Percentiles rank a stretch among this genome's conserved stretches.
Evolutionary conservation across 2,113 vertebrate genomes (phyloP).

Genomic region (Cebus imitator): DNA sequence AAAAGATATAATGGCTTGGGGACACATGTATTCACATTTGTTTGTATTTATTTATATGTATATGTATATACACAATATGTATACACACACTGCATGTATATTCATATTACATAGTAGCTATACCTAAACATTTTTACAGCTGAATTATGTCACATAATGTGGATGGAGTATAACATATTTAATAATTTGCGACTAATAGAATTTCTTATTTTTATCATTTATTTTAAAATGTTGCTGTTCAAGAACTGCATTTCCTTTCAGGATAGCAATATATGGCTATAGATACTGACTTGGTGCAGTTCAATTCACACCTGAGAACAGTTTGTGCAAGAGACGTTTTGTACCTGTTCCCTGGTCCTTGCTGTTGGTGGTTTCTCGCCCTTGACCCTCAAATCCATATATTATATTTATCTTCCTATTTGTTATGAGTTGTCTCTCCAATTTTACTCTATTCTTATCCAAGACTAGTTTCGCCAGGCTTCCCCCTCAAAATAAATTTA

Average conservation of each 20-base stretch:
- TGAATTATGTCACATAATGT: not conserved
- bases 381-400: not conserved
- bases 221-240: not conserved
- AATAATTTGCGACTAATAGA: not conserved
- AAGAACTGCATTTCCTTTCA: not conserved
- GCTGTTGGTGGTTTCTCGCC: not conserved
- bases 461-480: not conserved
- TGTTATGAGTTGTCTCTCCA: not conserved
- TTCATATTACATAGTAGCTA: not conserved
- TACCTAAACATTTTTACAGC: not conserved
- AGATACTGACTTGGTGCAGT: not conserved
- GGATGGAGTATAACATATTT: not conserved
- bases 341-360: not conserved
- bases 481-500: not conserved
- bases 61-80: too few species aligned
- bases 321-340: not conserved
- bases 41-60: not conserved
- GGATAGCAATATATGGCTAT: not conserved
- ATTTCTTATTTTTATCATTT: not conserved
- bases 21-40: too few species aligned
- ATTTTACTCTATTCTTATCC: not conserved
- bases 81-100: not conserved
- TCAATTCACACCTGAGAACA: not conserved
- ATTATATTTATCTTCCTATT: not conserved
- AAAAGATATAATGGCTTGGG: not conserved